Conservation (phyloP, 2,797 vertebrate genomes). For the Linurgus olivaceus region DNA sequence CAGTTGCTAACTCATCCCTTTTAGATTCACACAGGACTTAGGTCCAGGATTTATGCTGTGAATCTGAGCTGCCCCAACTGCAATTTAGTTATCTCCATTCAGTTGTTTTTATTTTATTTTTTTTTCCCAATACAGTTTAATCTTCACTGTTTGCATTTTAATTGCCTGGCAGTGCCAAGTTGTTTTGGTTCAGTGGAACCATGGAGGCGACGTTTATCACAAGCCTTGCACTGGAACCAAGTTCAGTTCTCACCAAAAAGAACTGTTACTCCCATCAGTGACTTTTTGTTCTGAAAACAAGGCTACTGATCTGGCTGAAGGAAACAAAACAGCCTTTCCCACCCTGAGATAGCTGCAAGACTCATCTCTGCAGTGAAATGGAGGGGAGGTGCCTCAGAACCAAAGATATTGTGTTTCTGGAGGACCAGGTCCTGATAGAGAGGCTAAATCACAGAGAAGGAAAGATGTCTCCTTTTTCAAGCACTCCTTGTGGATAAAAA, state of each 20-base stretch:
- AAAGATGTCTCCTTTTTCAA: neutral
- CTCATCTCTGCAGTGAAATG: neutral
- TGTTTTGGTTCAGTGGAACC: slow-evolving; percentile 74
- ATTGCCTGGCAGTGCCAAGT: slow-evolving; percentile 61
- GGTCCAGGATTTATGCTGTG: slow-evolving; percentile 24
- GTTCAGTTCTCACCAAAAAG: slow-evolving; percentile 69
- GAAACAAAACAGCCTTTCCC: slow-evolving; percentile 56
- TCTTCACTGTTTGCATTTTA: slow-evolving; percentile 42
- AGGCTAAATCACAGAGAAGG: neutral
- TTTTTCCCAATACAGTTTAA: neutral
- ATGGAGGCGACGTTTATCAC: slow-evolving; percentile 73
- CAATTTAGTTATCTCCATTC: slow-evolving; percentile 50
- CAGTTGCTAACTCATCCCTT: neutral
- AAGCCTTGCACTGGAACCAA: slow-evolving; percentile 15
- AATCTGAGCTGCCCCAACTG: slow-evolving; percentile 52
- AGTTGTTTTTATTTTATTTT: neutral
- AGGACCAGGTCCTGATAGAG: neutral
- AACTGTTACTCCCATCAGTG: slow-evolving; percentile 59
- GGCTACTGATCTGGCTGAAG: slow-evolving; percentile 74
- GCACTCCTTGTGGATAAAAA: neutral
- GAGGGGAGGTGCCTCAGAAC: neutral
- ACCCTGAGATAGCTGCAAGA: slow-evolving; percentile 23
- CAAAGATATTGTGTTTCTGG: slow-evolving; percentile 38
- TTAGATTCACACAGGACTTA: slow-evolving; percentile 51
- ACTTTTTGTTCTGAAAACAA: slow-evolving; percentile 77